Evolutionary conservation across 2,888 invertebrate genomes (phyloP).

Genomic region (Agelastica alni): DNA sequence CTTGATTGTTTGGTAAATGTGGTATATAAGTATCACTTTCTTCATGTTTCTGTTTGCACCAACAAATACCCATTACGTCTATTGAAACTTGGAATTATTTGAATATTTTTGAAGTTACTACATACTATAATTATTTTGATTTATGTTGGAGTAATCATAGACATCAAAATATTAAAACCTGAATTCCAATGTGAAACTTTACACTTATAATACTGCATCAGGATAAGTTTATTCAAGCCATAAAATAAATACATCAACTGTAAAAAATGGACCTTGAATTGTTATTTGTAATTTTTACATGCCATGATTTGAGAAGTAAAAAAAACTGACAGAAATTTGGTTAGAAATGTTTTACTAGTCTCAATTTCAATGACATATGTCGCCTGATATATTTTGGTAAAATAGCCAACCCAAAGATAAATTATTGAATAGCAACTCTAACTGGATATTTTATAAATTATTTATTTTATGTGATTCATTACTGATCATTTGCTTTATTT

Average conservation of each 20-base stretch:
- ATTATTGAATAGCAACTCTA: too few species aligned
- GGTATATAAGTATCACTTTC: constrained; percentile 58
- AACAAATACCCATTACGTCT: constrained; percentile 74
- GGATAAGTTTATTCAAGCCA: constrained; percentile 26
- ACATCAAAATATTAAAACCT: constrained; percentile 45
- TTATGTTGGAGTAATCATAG: constrained; percentile 51
- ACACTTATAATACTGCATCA: constrained; percentile 33
- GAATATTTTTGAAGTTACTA: constrained; percentile 35
- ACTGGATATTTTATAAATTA: too few species aligned
- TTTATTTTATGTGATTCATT: too few species aligned
- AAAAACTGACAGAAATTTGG: constrained; percentile 17
- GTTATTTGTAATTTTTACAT: constrained; percentile 3
- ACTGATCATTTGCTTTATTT: too few species aligned
- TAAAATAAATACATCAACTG: constrained; percentile 29
- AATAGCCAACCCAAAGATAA: too few species aligned
- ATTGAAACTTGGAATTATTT: constrained; percentile 21
- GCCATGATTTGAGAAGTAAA: constrained; percentile 6
- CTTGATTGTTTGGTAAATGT: constrained; percentile 40
- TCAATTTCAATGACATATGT: not conserved
- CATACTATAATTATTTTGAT: constrained; percentile 39
- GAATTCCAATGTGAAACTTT: constrained; percentile 31
- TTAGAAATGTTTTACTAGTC: constrained; percentile 10
- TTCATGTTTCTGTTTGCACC: constrained; percentile 70
- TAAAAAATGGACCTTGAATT: constrained; percentile 7
- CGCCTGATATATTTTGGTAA: too few species aligned